Percentiles rank a stretch among this genome's conserved stretches.
These are phyloP conservation scores for Drosophila kambysellisi DNA, from an alignment of 2,888 invertebrate genomes.

Conservation along the genomic window DNA sequence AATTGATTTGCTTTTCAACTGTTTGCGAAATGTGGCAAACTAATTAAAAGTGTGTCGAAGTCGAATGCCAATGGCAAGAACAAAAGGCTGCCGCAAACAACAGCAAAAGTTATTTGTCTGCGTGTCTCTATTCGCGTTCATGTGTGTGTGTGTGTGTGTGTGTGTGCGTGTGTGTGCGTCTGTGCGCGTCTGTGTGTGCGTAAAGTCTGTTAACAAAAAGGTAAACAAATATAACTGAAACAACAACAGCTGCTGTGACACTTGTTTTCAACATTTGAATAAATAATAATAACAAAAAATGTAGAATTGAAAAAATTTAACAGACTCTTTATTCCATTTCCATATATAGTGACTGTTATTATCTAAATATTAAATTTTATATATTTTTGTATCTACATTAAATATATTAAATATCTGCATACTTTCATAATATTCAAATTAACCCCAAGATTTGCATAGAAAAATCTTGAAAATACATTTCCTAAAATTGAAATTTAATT, in stretches of 20 bases:
- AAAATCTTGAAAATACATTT: not conserved
- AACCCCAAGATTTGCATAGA: not conserved
- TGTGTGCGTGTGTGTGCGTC: not conserved
- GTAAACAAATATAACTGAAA: conserved; percentile 33
- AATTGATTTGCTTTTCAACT: conserved; percentile 74
- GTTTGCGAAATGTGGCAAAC: conserved; percentile 77
- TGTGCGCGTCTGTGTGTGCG: conserved; percentile 13
- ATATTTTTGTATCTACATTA: not conserved
- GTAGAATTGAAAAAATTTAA: not conserved
- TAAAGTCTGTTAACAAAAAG: conserved; percentile 51
- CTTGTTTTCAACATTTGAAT: conserved; percentile 50
- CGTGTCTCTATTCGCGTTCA: not conserved
- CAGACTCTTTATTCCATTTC: not conserved
- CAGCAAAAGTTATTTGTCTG: conserved; percentile 8
- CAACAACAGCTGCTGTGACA: conserved; percentile 45
- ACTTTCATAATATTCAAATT: not conserved
- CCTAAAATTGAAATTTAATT: not conserved
- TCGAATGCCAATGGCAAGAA: conserved; percentile 78
- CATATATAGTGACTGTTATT: not conserved
- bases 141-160: conserved; percentile 3
- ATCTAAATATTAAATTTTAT: not conserved
- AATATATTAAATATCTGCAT: not conserved
- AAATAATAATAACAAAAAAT: not conserved
- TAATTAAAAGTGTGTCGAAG: conserved; percentile 76
- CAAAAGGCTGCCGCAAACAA: conserved; percentile 64